Evolutionary conservation across 2,888 invertebrate genomes (phyloP), one percentile per base, ranked within the genome.

Genomic region (Eretmocerus hayati): DNA sequence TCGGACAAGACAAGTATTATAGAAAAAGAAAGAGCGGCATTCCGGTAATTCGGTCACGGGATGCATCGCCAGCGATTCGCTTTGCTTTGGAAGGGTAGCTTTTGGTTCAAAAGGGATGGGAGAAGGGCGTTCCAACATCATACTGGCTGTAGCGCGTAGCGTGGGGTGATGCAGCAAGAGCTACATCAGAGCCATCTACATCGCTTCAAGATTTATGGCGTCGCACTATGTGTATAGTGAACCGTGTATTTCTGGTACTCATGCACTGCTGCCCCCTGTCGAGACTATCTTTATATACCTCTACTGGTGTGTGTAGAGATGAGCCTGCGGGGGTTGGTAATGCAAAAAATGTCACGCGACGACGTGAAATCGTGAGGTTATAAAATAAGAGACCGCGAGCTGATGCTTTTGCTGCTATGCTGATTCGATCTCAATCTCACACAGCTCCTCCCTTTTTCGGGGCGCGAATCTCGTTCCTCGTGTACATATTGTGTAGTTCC

Each of bases 151-250:
- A 60, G 64, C 63, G 66, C 69, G 69, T 69, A 58, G 71, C 67
- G 71, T 69, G 71, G 71, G 71, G 71, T 70, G 69, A 67, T 13
- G 13, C 19, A 5, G 38, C 21, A 20, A n/a, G n/a, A n/a, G n/a
- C n/a, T 69, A 71, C 69, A 69, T 67, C 65, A 67, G 69, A 69
- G 69, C 71, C 71, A 71, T 71, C 71, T 71, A 68, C 70, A 71
- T 70, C 66, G n/a, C 68, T 58, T 42, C 55, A 58, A 67, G 70
- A 71, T 71, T 71, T 71, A 71, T 70, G 69, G 63, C 30, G 32
- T 5, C 31, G 20, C 19, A 53, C 50, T 39, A 35, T 52, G 48
- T 18, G 9, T n/a, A n/a, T n/a, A n/a, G n/a, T n/a, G n/a, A n/a
- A n/a, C n/a, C 18, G 20, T 15, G 16, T 1, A 4, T 23, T 30